Evolutionary conservation across 1,140 invertebrate species (phyloP).

Genomic region (Aphaenogaster floridana): DNA sequence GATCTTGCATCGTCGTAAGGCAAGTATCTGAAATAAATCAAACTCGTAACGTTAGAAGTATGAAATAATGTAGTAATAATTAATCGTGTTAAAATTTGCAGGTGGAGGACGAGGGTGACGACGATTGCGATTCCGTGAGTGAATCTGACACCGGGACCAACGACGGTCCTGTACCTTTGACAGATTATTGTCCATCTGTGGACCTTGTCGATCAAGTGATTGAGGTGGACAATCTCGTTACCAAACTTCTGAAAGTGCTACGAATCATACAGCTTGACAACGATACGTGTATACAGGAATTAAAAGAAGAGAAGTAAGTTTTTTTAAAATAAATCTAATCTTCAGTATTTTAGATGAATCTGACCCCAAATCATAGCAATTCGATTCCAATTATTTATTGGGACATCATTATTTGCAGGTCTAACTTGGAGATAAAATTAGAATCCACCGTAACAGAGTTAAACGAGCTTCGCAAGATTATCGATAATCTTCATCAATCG

Average conservation of each 20-base stretch:
- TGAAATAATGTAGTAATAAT: neutral
- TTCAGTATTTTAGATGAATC: neutral
- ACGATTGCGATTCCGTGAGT: slow-evolving; percentile 83
- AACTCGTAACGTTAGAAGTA: neutral
- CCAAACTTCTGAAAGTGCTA: slow-evolving; percentile 91
- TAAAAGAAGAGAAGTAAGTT: slow-evolving; percentile 87
- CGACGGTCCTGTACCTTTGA: slow-evolving; percentile 79
- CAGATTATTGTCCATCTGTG: slow-evolving; percentile 83
- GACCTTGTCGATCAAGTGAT: slow-evolving; percentile 91
- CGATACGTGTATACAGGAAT: slow-evolving; percentile 89
- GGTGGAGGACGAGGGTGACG: slow-evolving; percentile 85
- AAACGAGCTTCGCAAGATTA: slow-evolving; percentile 76
- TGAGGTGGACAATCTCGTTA: slow-evolving; percentile 91
- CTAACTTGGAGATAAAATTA: slow-evolving; percentile 82
- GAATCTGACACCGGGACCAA: slow-evolving; percentile 82
- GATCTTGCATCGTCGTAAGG: slow-evolving; percentile 84
- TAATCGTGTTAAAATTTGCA: slow-evolving; percentile 54
- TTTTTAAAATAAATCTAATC: neutral
- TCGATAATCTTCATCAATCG: slow-evolving; percentile 71
- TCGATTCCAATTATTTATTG: neutral
- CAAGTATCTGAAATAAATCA: slow-evolving; percentile 30
- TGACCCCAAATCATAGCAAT: neutral
- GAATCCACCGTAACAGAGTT: slow-evolving; percentile 78
- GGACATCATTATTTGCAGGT: slow-evolving; percentile 71
- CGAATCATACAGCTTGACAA: slow-evolving; percentile 91